Conservation (phyloP, 2,888 invertebrate species). For the Himalopsyche anomala region DNA sequence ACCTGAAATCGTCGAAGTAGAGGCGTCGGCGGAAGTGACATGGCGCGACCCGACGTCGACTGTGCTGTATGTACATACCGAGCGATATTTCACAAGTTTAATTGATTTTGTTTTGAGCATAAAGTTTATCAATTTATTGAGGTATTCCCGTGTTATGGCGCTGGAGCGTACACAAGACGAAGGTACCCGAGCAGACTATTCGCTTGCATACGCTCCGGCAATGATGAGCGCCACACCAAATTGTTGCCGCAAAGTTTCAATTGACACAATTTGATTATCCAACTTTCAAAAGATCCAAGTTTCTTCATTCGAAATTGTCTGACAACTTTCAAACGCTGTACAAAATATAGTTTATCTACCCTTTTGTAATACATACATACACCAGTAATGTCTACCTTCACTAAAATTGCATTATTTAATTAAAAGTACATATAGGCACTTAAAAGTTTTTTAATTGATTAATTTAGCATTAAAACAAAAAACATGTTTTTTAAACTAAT, state of each 20-base stretch:
- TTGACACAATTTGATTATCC: conserved; percentile 62
- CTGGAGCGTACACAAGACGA: conserved; percentile 46
- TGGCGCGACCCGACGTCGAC: conserved; percentile 31
- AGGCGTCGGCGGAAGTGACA: conserved; percentile 43
- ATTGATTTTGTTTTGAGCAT: conserved; percentile 65
- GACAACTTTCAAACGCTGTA: conserved; percentile 16
- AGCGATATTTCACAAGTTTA: conserved; percentile 62
- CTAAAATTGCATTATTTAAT: too few relatives aligned
- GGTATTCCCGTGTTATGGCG: conserved; percentile 63
- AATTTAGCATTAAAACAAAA: too few relatives aligned
- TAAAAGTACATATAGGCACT: too few relatives aligned
- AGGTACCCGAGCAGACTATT: conserved; percentile 42
- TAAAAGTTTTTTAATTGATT: too few relatives aligned
- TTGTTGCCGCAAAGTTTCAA: conserved; percentile 58
- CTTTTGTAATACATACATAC: background rate
- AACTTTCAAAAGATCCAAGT: conserved; percentile 56
- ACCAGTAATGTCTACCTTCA: too few relatives aligned
- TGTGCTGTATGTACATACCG: conserved; percentile 39
- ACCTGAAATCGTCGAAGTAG: conserved; percentile 15
- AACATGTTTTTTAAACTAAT: too few relatives aligned
- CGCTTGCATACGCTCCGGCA: conserved; percentile 43
- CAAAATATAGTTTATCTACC: conserved; percentile 18
- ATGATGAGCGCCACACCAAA: conserved; percentile 45
- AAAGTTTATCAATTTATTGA: conserved; percentile 66
- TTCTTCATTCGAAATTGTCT: conserved; percentile 43